Evolutionary conservation across 2,797 vertebrate genomes (phyloP), one percentile per base, ranked within the genome.

Genomic region (Cyprinella venusta): DNA sequence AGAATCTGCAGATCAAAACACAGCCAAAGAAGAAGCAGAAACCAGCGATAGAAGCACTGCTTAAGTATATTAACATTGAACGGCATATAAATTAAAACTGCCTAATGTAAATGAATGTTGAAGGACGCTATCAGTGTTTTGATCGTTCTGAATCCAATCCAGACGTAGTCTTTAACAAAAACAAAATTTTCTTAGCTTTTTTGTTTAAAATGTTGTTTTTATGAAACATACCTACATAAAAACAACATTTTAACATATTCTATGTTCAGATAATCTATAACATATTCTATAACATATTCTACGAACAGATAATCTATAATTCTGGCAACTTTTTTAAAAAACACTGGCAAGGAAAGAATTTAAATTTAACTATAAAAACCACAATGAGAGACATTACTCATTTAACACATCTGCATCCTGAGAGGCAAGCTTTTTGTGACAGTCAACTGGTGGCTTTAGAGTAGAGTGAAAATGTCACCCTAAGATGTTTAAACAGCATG

Each of bases 401-500:
- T 24, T 63, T 42, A 61, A 61, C 56, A 30, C 38, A 48, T 77
- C 45, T 79, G 61, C 30, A 65, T 67, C 19, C 26, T 67, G 26
- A 50, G 42, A 79, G 45, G 76, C 36, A 76, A 40, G 24, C 12
- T 16, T 30, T 52, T 10, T 40, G 2, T 26, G 15, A 70, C 2
- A 6, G 16, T 59, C n/a, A 80, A 42, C 52, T 59, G 45, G 77
- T 52, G 50, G 9, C 48, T 82, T 40, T 40, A 65, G n/a, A 56
- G 26, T 59, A 65, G n/a, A 56, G 26, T 68, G 52, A 69, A 83
- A 76, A 59, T 56, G 45, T 68, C 24, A 59, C 36, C 61, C 50
- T 80, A 70, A 45, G 65, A 80, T 48, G 36, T 67, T 67, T 83
- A 59, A 74, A 71, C 30, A 52, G 18, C 42, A 50, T 52, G 72